Conservation (phyloP, 2,797 vertebrate species). For the Novumbra hubbsi region DNA sequence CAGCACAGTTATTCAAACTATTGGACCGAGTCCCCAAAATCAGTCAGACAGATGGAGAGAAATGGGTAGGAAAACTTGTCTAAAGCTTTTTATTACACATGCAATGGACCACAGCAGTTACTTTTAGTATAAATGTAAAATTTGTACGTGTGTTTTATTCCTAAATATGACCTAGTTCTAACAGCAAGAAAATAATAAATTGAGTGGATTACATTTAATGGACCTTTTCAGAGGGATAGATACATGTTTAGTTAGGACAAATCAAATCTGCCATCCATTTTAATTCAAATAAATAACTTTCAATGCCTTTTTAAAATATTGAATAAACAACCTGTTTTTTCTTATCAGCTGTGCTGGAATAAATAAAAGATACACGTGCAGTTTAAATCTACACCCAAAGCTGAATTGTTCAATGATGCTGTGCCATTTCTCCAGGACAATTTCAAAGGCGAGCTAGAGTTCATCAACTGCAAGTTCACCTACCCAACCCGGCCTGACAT, state of each 20-base stretch:
- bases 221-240: no score
- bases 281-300: no score
- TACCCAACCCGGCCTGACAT: slow-evolving; percentile 79
- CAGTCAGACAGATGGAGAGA: slow-evolving; percentile 62
- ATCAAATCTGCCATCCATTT: no score
- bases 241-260: no score
- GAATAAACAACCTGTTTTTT: no score
- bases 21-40: slow-evolving; percentile 77
- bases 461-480: slow-evolving; percentile 77
- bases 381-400: neutral
- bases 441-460: slow-evolving; percentile 76
- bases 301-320: no score
- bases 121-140: neutral
- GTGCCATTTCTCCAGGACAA: slow-evolving; percentile 56
- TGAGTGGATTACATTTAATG: neutral
- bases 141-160: no score
- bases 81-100: neutral
- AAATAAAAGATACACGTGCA: no score
- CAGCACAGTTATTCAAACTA: slow-evolving; percentile 75
- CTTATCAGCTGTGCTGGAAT: no score
- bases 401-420: neutral
- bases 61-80: slow-evolving; percentile 68
- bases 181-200: no score
- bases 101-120: neutral
- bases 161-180: no score